Percentiles rank a stretch among this genome's conserved stretches.
Evolutionary conservation across 2,113 vertebrate species (phyloP).

Genomic region (Cyprinodon tularosa): DNA sequence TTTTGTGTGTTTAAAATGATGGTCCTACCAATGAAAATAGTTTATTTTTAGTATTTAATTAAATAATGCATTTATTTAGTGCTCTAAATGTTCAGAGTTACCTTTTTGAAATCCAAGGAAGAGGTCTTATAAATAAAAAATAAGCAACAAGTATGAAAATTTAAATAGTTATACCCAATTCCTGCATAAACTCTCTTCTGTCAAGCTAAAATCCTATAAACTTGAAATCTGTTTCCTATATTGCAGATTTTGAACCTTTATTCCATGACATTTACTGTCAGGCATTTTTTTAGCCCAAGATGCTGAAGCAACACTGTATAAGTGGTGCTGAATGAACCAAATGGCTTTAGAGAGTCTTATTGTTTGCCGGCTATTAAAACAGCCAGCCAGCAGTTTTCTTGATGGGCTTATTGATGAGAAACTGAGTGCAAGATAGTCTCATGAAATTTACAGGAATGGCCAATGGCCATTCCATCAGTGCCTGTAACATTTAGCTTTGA

Average conservation of each 20-base stretch:
- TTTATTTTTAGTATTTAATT: too few species aligned
- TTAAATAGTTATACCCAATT: too few species aligned
- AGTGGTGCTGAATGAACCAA: not conserved
- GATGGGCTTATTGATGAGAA: slow-evolving; percentile 61
- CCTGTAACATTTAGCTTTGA: slow-evolving; percentile 7
- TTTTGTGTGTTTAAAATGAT: too few species aligned
- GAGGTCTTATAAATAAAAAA: too few species aligned
- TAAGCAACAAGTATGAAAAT: too few species aligned
- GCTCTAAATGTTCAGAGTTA: too few species aligned
- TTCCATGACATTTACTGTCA: too few species aligned
- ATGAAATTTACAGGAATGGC: slow-evolving; percentile 57
- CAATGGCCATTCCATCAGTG: slow-evolving; percentile 27
- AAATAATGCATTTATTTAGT: too few species aligned
- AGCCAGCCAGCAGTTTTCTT: slow-evolving; percentile 27
- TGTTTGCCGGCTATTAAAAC: not conserved
- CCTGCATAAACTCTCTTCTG: too few species aligned
- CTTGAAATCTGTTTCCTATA: not conserved
- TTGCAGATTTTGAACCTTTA: not conserved
- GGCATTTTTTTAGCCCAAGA: not conserved
- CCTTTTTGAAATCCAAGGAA: too few species aligned
- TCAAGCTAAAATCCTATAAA: not conserved
- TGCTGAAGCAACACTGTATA: not conserved
- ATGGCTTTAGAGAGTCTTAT: not conserved
- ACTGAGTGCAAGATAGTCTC: slow-evolving; percentile 48
- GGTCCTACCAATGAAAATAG: too few species aligned